phyloP scores from a whole-genome alignment of 1,140 invertebrate genomes.

The Gonioctena quinquepunctata region DNA sequence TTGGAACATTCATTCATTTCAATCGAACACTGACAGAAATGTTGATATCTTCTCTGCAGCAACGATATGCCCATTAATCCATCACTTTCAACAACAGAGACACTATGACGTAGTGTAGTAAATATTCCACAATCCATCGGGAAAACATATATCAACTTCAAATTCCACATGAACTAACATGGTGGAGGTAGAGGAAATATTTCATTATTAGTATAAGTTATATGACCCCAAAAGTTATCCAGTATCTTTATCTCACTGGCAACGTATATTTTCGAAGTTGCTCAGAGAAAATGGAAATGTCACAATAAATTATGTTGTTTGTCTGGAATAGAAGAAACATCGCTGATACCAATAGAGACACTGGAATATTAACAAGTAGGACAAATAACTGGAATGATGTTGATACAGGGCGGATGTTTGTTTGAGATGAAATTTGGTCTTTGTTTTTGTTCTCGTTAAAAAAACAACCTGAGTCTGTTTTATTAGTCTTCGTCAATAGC shows the following conservation, averaged over 20 bases:
- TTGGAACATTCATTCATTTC: no score
- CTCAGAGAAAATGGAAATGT: conserved; percentile 21
- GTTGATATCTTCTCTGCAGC: no score
- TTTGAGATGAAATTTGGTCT: no score
- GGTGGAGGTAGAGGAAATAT: conserved; percentile 6
- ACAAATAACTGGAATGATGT: not conserved
- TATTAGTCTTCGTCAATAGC: no score
- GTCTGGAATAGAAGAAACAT: conserved; percentile 1
- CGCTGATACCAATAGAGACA: conserved; percentile 6
- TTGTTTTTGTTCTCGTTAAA: no score
- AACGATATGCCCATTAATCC: not conserved
- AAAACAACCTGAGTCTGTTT: no score
- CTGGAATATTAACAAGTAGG: conserved; percentile 18
- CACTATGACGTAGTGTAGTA: not conserved
- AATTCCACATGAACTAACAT: conserved; percentile 2
- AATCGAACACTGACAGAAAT: no score
- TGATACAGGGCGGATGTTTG: not conserved
- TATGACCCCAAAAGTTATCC: conserved; percentile 14
- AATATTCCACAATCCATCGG: not conserved
- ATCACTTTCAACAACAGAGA: not conserved
- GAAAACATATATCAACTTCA: conserved; percentile 8
- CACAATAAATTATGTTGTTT: conserved; percentile 26
- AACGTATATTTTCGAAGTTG: conserved; percentile 21
- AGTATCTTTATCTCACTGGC: conserved; percentile 15
- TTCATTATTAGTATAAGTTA: conserved; percentile 19